Percentiles rank a stretch among this genome's conserved stretches.
Conservation (phyloP, 2,888 invertebrate genomes). For the Melieria picta region DNA sequence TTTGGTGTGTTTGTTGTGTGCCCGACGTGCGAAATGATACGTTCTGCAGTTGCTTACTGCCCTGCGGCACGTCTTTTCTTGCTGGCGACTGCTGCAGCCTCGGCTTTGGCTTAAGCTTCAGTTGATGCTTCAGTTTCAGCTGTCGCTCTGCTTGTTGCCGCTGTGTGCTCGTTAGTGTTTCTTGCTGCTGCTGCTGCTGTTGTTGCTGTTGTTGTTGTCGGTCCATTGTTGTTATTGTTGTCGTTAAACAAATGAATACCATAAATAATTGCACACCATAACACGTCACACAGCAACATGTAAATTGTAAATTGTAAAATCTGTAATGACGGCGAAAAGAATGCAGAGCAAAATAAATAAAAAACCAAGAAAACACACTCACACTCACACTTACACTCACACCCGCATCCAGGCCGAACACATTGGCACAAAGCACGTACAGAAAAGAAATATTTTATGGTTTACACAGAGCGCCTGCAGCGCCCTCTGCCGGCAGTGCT, state of each 20-base stretch:
- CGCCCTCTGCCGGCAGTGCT: neutral
- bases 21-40: conserved; percentile 26
- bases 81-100: neutral
- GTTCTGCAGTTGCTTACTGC: conserved; percentile 9
- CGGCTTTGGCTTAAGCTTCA: neutral
- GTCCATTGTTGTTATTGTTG: neutral
- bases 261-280: conserved; percentile 25
- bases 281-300: conserved; percentile 19
- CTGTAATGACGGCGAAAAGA: conserved; percentile 1
- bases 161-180: neutral
- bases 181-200: neutral
- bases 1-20: conserved; percentile 22
- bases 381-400: no score
- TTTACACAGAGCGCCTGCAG: conserved; percentile 11
- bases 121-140: neutral
- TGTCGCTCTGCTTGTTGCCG: conserved; percentile 10
- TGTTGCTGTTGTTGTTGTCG: neutral
- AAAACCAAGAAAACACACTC: no score
- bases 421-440: no score
- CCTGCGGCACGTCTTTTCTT: conserved; percentile 8
- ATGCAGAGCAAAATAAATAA: neutral
- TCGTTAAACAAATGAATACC: conserved; percentile 25
- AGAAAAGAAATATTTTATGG: conserved; percentile 1
- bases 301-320: conserved; percentile 14
- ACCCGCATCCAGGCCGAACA: no score